Evolutionary conservation across 1,140 invertebrate genomes (phyloP).

Genomic region (Subanguina moxae): DNA sequence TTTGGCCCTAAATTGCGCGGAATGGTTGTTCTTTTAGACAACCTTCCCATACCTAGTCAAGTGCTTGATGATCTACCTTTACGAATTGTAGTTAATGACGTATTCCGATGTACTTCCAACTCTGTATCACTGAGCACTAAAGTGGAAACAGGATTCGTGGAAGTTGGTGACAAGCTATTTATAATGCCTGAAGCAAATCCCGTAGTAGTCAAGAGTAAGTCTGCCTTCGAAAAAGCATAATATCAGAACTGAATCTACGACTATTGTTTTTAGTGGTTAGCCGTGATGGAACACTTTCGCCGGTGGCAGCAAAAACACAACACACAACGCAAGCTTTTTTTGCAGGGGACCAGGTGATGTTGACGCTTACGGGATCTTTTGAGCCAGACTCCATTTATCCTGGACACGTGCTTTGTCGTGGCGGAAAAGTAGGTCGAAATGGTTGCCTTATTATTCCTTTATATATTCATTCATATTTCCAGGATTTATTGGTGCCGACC

Average conservation of each 20-base stretch:
- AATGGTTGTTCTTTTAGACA: slow-evolving; percentile 61
- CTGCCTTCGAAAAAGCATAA: not conserved
- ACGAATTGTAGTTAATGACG: slow-evolving; percentile 84
- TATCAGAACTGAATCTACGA: too few relatives aligned
- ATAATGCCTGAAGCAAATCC: slow-evolving; percentile 79
- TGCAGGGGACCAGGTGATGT: slow-evolving; percentile 84
- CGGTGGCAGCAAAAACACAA: slow-evolving; percentile 15
- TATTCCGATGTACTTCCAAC: slow-evolving; percentile 81
- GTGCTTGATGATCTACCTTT: slow-evolving; percentile 81
- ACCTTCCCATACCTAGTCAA: slow-evolving; percentile 66
- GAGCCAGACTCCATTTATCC: slow-evolving; percentile 75
- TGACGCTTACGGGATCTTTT: slow-evolving; percentile 74
- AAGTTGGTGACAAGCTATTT: slow-evolving; percentile 76
- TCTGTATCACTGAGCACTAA: slow-evolving; percentile 77
- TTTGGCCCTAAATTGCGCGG: too few relatives aligned
- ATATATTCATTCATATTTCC: slow-evolving; percentile 1
- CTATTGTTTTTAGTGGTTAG: too few relatives aligned
- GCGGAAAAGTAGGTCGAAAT: slow-evolving; percentile 43
- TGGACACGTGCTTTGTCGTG: slow-evolving; percentile 61
- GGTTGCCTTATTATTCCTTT: not conserved
- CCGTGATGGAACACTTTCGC: slow-evolving; percentile 28
- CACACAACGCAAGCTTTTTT: slow-evolving; percentile 71
- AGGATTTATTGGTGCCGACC: slow-evolving; percentile 37
- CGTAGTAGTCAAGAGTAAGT: slow-evolving; percentile 70
- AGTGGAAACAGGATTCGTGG: slow-evolving; percentile 82